Conservation (phyloP, 2,888 invertebrate species). For the Scaptodrosophila latifasciaeformis region DNA sequence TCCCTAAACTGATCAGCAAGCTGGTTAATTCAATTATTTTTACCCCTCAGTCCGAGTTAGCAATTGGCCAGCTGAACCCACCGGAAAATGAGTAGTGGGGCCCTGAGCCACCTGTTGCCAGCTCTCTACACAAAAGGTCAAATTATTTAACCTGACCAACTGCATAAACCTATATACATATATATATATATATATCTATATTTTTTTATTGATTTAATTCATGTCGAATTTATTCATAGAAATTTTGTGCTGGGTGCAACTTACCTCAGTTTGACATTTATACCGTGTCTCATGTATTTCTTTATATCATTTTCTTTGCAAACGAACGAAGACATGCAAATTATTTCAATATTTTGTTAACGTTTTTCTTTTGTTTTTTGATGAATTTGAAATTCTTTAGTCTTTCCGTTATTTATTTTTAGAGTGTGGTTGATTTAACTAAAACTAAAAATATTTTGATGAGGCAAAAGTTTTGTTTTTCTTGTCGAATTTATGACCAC, state of each 20-base stretch:
- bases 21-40: no score
- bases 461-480: no score
- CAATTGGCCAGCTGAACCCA: no score
- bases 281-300: conserved; percentile 66
- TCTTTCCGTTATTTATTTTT: no score
- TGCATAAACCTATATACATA: conserved; percentile 2
- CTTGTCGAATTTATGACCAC: not conserved
- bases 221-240: not conserved
- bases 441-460: no score
- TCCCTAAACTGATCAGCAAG: conserved; percentile 7
- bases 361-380: conserved; percentile 14
- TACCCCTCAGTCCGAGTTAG: no score
- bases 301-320: conserved; percentile 67
- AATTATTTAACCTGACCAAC: conserved; percentile 28
- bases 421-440: no score
- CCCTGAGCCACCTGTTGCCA: conserved; percentile 47
- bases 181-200: conserved; percentile 2
- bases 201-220: not conserved
- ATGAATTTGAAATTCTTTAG: not conserved
- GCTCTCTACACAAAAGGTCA: conserved; percentile 40
- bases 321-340: conserved; percentile 68
- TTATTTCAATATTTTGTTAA: conserved; percentile 30
- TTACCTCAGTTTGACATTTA: conserved; percentile 71
- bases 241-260: no score
- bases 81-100: no score